These are phyloP conservation scores for Scaptomyza caliginosa DNA, from an alignment of 2,888 invertebrate genomes.

Conservation along the genomic window DNA sequence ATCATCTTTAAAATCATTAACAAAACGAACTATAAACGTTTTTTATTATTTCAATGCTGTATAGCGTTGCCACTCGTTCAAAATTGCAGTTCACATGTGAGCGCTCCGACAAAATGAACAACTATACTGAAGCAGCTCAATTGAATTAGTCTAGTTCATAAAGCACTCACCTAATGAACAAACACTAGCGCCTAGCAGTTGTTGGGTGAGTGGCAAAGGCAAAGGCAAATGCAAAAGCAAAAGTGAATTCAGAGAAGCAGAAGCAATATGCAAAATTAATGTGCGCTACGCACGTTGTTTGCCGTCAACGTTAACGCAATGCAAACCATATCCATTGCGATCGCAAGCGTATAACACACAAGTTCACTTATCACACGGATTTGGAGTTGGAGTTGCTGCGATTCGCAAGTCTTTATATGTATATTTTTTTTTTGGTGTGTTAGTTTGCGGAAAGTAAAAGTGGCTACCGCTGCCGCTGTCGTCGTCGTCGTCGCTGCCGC, in stretches of 20 bases:
- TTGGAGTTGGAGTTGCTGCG: conserved; percentile 29
- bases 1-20: neutral
- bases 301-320: conserved; percentile 36
- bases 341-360: conserved; percentile 27
- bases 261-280: conserved; percentile 54
- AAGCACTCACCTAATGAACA: conserved; percentile 38
- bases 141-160: conserved; percentile 32
- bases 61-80: conserved; percentile 24
- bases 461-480: conserved; percentile 43
- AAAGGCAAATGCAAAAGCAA: conserved; percentile 46
- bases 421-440: conserved; percentile 19
- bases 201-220: conserved; percentile 59
- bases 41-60: neutral
- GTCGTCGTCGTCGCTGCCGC: conserved; percentile 28
- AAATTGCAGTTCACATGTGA: conserved; percentile 3
- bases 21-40: neutral
- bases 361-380: conserved; percentile 22
- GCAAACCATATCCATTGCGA: conserved; percentile 26
- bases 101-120: conserved; percentile 9
- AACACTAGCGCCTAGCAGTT: conserved; percentile 55
- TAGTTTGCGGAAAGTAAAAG: conserved; percentile 68
- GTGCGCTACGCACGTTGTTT: conserved; percentile 51
- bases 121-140: conserved; percentile 23
- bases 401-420: conserved; percentile 20
- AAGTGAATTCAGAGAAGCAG: conserved; percentile 46